Percentiles rank a stretch among this genome's conserved stretches.
Conservation (phyloP, 2,113 vertebrate species). For the Octodon degus region DNA sequence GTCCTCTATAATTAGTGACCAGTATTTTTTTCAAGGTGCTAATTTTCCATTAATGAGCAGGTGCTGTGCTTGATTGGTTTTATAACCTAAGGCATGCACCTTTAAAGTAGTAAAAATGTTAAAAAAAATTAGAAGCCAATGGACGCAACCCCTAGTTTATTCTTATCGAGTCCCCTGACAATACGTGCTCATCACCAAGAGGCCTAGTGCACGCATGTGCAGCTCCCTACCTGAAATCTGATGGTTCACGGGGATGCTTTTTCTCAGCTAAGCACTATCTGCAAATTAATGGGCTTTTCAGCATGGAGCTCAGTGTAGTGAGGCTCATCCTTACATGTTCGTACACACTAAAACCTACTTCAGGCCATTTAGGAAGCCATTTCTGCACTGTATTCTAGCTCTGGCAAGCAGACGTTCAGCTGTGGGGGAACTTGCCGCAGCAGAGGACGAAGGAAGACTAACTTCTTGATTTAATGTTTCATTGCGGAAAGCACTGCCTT, state of each 20-base stretch:
- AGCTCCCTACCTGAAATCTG: neutral
- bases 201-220: neutral
- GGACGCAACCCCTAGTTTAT: neutral
- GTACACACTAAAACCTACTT: neutral
- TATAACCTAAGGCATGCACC: constrained; percentile 25
- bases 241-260: neutral
- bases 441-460: neutral
- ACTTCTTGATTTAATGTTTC: constrained; percentile 4
- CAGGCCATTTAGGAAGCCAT: neutral
- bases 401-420: neutral
- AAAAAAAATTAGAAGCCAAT: neutral
- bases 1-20: constrained; percentile 26
- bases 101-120: constrained; percentile 46
- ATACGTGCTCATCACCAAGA: neutral
- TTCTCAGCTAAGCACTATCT: neutral
- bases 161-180: neutral
- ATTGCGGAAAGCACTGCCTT: neutral
- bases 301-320: neutral
- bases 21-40: constrained; percentile 25
- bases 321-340: neutral
- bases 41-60: constrained; percentile 55
- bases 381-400: neutral
- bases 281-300: neutral
- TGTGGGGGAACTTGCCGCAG: neutral
- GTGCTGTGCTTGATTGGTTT: neutral